Percentiles rank a stretch among this genome's conserved stretches.
phyloP scores from a whole-genome alignment of 1,140 invertebrate species.

The Drosophila yakuba region DNA sequence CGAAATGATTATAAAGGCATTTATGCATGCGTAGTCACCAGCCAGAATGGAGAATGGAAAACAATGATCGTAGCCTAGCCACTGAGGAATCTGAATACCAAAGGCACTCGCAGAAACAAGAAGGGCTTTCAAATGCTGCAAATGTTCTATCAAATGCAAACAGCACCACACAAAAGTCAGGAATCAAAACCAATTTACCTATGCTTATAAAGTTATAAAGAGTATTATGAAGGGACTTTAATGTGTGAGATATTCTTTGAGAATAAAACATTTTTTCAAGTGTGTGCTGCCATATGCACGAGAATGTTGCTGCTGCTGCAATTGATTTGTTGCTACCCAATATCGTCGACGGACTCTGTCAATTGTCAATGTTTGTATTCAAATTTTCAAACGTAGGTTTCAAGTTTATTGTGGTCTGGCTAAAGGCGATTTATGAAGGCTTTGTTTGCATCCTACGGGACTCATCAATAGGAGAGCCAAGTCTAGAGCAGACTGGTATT shows the following conservation, averaged over 20 bases:
- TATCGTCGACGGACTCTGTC: constrained; percentile 32
- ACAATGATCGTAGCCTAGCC: constrained; percentile 25
- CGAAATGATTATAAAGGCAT: constrained; percentile 81
- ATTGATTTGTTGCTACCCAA: constrained; percentile 72
- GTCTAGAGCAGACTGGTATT: background rate
- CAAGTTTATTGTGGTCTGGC: constrained; percentile 41
- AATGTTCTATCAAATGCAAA: no score
- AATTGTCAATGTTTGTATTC: constrained; percentile 74
- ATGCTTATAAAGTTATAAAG: no score
- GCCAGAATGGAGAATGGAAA: constrained; percentile 16
- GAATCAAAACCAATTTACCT: no score
- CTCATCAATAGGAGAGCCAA: background rate
- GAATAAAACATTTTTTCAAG: background rate
- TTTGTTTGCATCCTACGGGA: constrained; percentile 57
- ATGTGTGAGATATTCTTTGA: background rate
- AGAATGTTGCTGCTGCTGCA: constrained; percentile 30
- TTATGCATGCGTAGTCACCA: constrained; percentile 74
- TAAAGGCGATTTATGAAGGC: constrained; percentile 67
- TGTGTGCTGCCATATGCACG: background rate
- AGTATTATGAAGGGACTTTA: no score
- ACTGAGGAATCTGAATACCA: constrained; percentile 39
- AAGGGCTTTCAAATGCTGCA: background rate
- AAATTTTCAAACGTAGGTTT: constrained; percentile 46
- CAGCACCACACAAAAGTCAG: no score
- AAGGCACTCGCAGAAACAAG: constrained; percentile 9